Evolutionary conservation across 1,140 invertebrate genomes (phyloP).

Genomic region (Propsilocerus akamusi): DNA sequence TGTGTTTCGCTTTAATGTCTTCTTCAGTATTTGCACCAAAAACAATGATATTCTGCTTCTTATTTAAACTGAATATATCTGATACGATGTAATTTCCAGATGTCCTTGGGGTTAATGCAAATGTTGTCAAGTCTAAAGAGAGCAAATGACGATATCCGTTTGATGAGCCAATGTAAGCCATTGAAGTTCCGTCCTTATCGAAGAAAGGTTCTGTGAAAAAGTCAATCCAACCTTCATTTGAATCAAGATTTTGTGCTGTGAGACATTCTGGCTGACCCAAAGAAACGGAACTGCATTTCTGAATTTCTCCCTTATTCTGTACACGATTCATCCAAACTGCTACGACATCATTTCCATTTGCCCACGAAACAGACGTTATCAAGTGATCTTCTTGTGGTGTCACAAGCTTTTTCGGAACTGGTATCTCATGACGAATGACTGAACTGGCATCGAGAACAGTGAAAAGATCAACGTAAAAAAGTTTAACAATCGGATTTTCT

Average conservation of each 20-base stretch:
- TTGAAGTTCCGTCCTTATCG: slow-evolving; percentile 31
- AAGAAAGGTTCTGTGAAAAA: slow-evolving; percentile 34
- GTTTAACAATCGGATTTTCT: slow-evolving; percentile 24
- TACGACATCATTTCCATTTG: slow-evolving; percentile 37
- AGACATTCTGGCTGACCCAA: slow-evolving; percentile 9
- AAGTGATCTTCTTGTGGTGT: slow-evolving; percentile 12
- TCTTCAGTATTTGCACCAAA: slow-evolving; percentile 37
- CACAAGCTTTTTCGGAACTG: neutral
- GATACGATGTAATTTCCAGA: slow-evolving; percentile 58
- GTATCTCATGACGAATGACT: neutral
- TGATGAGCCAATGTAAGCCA: slow-evolving; percentile 42
- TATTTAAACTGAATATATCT: slow-evolving; percentile 60
- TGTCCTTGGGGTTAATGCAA: slow-evolving; percentile 26
- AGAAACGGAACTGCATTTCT: slow-evolving; percentile 14
- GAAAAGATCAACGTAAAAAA: slow-evolving; percentile 11
- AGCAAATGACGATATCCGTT: slow-evolving; percentile 46
- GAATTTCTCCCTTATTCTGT: slow-evolving; percentile 43
- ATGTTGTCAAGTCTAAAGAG: slow-evolving; percentile 24
- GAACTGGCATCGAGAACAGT: no score
- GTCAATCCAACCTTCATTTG: slow-evolving; percentile 50
- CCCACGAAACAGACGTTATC: slow-evolving; percentile 41
- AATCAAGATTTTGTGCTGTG: slow-evolving; percentile 13
- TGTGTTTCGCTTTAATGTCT: slow-evolving; percentile 34
- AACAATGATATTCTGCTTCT: slow-evolving; percentile 41
- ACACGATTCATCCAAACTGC: slow-evolving; percentile 75